Base-by-base conservation (phyloP, 2,888 invertebrate genomes). In the Hoplodrina blanda region DNA sequence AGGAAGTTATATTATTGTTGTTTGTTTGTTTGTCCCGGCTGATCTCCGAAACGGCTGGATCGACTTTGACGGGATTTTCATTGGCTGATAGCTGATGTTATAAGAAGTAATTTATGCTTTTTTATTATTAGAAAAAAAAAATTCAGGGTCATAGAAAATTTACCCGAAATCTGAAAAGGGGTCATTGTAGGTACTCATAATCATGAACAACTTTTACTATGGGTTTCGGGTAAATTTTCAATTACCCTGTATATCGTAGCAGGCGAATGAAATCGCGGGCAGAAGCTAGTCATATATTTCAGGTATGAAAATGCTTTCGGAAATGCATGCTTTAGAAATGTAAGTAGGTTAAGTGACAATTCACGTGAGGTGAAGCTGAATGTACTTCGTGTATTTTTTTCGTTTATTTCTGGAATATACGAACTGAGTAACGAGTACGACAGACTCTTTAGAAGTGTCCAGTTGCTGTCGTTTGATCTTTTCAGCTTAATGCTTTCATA, bases 331-430 rank as follows among this genome's bases (percentile, higher is more conserved):
- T 82, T 73, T 73, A 76, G 44, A 57, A 62, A 61, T 52, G 46
- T 15, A 79, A 72, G 67, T 75, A 82, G 82, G 75, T 82, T 61
- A 73, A 82, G 65, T 80, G 77, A 73, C 68, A 73, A 77, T 67
- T 76, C 30, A 62, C 62, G 72, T 64, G 55, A 54, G 17, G 25
- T 44, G 61, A 37, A 10, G 33, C 60, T 30, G 53, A 55, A 69
- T 57, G 2, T 33, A 56, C 33, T 33, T 41, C 46, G 49, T 41
- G 25, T 49, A 49, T 62, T 75, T 73, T n/a, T 61, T 59, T 56
- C 62, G 52, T 52, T 46, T 69, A 74, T 66, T 78, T 62, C 62
- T 67, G 62, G 73, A 53, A 37, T 50, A 20, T 63, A 60, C 50
- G 19, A 55, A 10, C 15, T 44, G 66, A 63, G 50, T 62, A 53